Base-by-base conservation (phyloP, 2,888 invertebrate genomes). In the Mimas tiliae region DNA sequence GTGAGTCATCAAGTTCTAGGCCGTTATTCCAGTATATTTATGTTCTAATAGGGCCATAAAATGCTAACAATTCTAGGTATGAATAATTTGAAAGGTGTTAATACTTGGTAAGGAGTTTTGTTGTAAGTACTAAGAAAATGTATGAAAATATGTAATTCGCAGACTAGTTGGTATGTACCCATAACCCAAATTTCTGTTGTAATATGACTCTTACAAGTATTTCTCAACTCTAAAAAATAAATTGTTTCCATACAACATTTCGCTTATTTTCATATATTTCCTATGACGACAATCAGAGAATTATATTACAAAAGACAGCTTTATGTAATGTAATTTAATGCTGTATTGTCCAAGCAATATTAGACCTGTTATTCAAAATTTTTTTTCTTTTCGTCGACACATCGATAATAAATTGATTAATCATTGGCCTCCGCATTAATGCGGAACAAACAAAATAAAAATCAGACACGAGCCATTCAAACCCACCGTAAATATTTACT, bases 1-100 rank as follows among this genome's bases (percentile, higher is more conserved):
- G 52, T 53, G 64, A 69, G 71, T 73, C 72, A 70, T 74, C 71
- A 69, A 63, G 67, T 64, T 16, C 65, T 27, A 0, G n/a, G 12
- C 47, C 63, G 69, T 70, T 73, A 71, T 67, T 48, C 42, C 19
- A 58, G 19, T 16, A 11, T 58, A 42, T 58, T 58, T 42, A 38
- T 12, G 58, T 16, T 16, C 12, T 42, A 58, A 42, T 42, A 19
- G 19, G 21, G 19, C 58, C 19, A 42, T 58, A 58, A 42, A 42
- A 58, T 16, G 42, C 19, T 42, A 19, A 16, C 38, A 6, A 14
- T 58, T 42, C 6, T 38, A 11, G 58, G 38, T 12, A 42, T 38
- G 55, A 34, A 38, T 11, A 34, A 38, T 55, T 16, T 34, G 16
- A 55, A 55, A 11, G 19, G 14, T 14, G 27, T 33, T 45, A 11